phyloP scores from a whole-genome alignment of 2,888 invertebrate genomes.

The Kryphioiulus occultus region DNA sequence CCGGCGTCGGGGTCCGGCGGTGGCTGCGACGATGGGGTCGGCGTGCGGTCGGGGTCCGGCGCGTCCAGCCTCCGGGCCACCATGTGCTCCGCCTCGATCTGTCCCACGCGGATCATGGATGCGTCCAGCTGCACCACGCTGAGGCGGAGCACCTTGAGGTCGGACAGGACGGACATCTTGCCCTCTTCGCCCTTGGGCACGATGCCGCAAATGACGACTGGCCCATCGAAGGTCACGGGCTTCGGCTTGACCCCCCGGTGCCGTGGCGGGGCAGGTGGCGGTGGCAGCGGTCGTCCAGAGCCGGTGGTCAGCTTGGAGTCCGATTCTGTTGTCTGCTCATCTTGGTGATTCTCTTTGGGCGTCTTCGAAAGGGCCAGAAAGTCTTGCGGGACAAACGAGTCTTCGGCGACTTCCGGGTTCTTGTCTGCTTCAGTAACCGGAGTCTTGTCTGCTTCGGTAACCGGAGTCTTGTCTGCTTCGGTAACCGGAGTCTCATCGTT shows the following conservation, averaged over 20 bases:
- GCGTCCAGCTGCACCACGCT: conserved; percentile 47
- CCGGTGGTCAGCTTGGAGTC: neutral
- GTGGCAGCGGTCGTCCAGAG: conserved; percentile 31
- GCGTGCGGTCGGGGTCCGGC: neutral
- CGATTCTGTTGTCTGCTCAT: neutral
- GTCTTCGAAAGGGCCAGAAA: neutral
- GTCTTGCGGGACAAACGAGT: neutral
- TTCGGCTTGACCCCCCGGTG: neutral
- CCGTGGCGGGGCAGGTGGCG: conserved; percentile 44
- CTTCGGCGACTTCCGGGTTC: neutral
- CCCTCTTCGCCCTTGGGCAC: conserved; percentile 31
- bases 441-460: too few relatives aligned
- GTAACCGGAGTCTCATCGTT: neutral
- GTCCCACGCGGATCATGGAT: conserved; percentile 14
- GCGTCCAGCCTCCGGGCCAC: conserved; percentile 17
- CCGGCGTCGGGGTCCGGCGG: neutral
- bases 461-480: too few relatives aligned
- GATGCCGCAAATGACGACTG: conserved; percentile 47
- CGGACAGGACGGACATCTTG: conserved; percentile 23
- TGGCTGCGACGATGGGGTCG: neutral
- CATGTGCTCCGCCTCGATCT: conserved; percentile 46
- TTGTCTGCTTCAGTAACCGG: too few relatives aligned
- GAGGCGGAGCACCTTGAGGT: conserved; percentile 41
- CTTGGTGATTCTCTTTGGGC: neutral
- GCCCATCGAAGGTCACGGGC: neutral